A percentile compares a stretch with the other conserved stretches of the same genome.
Evolutionary conservation across 2,888 invertebrate species (phyloP).

Genomic region (Mechanitis mazaeus): DNA sequence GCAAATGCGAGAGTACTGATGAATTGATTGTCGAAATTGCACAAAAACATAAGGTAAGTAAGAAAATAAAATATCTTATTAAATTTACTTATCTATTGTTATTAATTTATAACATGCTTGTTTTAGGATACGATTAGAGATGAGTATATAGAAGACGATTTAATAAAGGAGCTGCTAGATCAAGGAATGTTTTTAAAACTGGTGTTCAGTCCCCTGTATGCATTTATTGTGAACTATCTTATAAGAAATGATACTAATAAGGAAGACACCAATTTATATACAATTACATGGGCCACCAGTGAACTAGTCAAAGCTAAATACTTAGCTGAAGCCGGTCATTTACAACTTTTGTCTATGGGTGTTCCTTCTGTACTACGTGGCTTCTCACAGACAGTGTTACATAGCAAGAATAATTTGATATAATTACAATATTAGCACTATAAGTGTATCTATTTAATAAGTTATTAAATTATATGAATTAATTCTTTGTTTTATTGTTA

Average conservation of each 20-base stretch:
- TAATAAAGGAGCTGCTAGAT: conserved; percentile 58
- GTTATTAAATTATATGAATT: conserved; percentile 27
- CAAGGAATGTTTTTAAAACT: conserved; percentile 54
- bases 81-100: background rate
- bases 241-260: conserved; percentile 36
- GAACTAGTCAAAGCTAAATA: conserved; percentile 50
- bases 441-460: conserved; percentile 16
- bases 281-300: conserved; percentile 48
- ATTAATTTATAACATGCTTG: conserved; percentile 2
- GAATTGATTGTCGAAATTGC: conserved; percentile 42
- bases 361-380: conserved; percentile 55
- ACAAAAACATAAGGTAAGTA: conserved; percentile 45
- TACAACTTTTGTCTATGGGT: conserved; percentile 47
- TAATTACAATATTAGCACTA: conserved; percentile 3
- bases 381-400: conserved; percentile 56
- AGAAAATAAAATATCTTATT: background rate
- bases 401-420: conserved; percentile 42
- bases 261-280: conserved; percentile 39
- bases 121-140: conserved; percentile 49
- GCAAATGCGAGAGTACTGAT: conserved; percentile 42
- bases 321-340: conserved; percentile 61
- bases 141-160: conserved; percentile 51
- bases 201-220: conserved; percentile 55
- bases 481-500: background rate
- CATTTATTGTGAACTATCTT: conserved; percentile 49